Evolutionary conservation across 2,888 invertebrate species (phyloP).

Genomic region (Acanthosepion lycidas): DNA sequence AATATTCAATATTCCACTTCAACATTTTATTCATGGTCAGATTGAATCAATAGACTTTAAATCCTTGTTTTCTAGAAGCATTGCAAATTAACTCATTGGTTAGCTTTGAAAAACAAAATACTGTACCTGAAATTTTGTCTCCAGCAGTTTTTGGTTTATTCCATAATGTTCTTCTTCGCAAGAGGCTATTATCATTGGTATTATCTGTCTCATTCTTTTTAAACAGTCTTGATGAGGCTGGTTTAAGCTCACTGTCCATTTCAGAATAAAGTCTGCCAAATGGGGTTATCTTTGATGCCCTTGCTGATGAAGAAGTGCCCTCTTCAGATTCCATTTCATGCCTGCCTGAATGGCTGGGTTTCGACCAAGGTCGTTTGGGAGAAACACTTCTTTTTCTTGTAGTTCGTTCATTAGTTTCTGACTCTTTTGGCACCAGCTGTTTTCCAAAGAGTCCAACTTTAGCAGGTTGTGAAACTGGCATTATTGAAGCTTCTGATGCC

Average conservation of each 20-base stretch:
- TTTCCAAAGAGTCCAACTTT: not conserved
- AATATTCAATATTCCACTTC: too few relatives aligned
- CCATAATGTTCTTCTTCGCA: not conserved
- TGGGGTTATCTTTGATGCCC: not conserved
- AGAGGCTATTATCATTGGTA: not conserved
- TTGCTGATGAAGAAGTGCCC: not conserved
- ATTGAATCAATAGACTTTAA: too few relatives aligned
- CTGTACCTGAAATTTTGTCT: not conserved
- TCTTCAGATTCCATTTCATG: not conserved
- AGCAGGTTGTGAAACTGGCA: not conserved
- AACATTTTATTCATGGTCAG: too few relatives aligned
- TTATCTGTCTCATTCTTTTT: not conserved
- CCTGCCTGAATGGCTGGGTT: not conserved
- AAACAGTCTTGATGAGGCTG: not conserved
- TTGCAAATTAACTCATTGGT: too few relatives aligned
- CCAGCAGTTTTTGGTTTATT: not conserved
- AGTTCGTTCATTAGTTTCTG: not conserved
- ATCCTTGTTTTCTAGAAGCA: too few relatives aligned
- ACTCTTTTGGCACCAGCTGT: not conserved
- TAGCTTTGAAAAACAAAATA: too few relatives aligned
- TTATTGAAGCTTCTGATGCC: not conserved
- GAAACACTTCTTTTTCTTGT: not conserved
- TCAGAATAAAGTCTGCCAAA: not conserved
- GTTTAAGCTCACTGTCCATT: not conserved
- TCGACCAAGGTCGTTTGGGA: not conserved